Evolutionary conservation across 1,140 invertebrate genomes (phyloP), one percentile per base, ranked within the genome.

Genomic region (Meloidogyne exigua): DNA sequence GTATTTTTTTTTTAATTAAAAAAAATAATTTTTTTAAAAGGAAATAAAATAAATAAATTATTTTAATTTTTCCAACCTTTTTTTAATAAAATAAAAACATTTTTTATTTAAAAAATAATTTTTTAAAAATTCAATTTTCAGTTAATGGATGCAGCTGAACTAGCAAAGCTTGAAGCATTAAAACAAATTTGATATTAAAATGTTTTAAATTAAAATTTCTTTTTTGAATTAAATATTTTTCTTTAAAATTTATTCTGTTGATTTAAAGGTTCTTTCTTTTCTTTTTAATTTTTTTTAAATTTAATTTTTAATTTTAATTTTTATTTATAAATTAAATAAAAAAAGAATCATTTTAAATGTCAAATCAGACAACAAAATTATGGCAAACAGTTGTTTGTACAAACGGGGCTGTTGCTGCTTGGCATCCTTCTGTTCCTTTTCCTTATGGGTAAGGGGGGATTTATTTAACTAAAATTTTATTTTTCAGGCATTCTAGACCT

Each of bases 391-490:
- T 74, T n/a, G 62, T 67, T 18, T 70, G 71, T 11, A 36, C 32
- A 21, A 71, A 80, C 65, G 80, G 80, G 12, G 93, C 92, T 69
- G 91, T 93, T 77, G 91, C 94, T 62, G 93, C 92, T 78, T 94
- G 94, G 92, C 94, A 96, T 89, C 93, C 92, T 49, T 91, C 93
- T 81, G 85, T 90, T 84, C 87, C 90, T 63, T 92, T 93, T 89
- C 94, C 94, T 0, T 96, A 95, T 84, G 92, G 95, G 88, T 91
- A 88, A 18, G 44, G 15, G 18, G 2, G 3, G 18, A 18, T 44
- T 2, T 44, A 15, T 44, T 44, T 2, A 18, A 44, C 1, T 44
- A 44, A 44, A 44, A n/a, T n/a, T 49, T 49, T 18, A 18, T 49
- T 49, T 57, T 57, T n/a, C 21, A 57, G 49, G 2, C 49, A 57